phyloP scores from a whole-genome alignment of 2,888 invertebrate species.

The Coelinius sp. region DNA sequence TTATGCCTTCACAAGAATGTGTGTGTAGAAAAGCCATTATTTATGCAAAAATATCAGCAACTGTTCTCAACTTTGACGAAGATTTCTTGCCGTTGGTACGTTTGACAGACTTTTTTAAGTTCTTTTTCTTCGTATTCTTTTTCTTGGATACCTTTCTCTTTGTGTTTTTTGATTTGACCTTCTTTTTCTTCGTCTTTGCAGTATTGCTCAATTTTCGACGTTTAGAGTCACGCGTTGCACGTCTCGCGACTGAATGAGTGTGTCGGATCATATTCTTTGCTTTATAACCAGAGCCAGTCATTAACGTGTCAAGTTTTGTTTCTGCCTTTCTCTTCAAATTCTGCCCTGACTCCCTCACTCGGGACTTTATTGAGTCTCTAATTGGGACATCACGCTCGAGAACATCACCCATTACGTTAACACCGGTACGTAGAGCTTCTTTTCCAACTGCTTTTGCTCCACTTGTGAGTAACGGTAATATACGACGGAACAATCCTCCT shows the following conservation, averaged over 20 bases:
- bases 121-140: background rate
- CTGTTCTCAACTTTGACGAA: background rate
- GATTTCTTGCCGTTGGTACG: no score
- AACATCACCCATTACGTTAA: slow-evolving; percentile 17
- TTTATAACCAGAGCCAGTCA: no score
- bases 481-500: no score
- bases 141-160: background rate
- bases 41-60: slow-evolving; percentile 40
- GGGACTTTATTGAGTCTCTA: slow-evolving; percentile 21
- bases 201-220: slow-evolving; percentile 21
- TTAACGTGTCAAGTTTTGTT: no score
- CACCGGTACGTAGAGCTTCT: slow-evolving; percentile 18
- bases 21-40: no score
- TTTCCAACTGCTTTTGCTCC: slow-evolving; percentile 25
- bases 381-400: background rate
- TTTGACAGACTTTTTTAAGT: no score
- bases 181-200: no score
- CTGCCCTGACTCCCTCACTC: slow-evolving; percentile 22
- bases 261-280: no score
- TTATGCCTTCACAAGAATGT: no score
- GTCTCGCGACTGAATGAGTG: no score
- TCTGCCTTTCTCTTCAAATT: no score
- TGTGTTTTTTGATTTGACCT: background rate
- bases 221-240: no score
- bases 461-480: background rate